phyloP scores from a whole-genome alignment of 2,113 vertebrate genomes.

The Mohoua ochrocephala region DNA sequence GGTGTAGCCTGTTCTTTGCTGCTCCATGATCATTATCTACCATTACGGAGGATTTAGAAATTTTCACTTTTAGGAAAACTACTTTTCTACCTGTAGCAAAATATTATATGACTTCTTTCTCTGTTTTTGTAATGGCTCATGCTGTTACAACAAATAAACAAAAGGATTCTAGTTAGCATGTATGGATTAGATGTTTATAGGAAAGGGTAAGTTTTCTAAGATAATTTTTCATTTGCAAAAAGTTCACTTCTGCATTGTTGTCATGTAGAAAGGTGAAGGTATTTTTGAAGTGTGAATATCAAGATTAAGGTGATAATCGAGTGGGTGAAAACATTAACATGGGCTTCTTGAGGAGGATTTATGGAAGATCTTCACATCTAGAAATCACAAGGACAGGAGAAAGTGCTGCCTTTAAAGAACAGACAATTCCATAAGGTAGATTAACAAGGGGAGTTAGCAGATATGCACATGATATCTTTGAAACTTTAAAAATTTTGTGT shows the following conservation, averaged over 20 bases:
- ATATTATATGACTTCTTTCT: not conserved
- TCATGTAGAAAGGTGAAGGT: not conserved
- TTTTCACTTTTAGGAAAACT: not conserved
- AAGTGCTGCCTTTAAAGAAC: not conserved
- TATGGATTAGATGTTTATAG: not conserved
- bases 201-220: not conserved
- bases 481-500: not conserved
- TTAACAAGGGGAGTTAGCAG: not conserved
- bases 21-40: not conserved
- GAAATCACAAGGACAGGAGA: not conserved
- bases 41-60: not conserved
- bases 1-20: not conserved
- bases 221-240: not conserved
- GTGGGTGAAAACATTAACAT: not conserved
- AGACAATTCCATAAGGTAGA: not conserved
- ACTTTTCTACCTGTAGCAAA: not conserved
- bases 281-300: not conserved
- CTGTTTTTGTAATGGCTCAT: not conserved
- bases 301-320: not conserved
- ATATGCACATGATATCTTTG: not conserved
- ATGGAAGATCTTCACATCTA: not conserved
- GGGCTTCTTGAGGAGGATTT: not conserved
- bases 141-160: not conserved
- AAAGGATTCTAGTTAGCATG: not conserved
- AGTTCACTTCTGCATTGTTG: not conserved